These are phyloP conservation scores for Polydrusus pterygomalis DNA, from an alignment of 2,888 invertebrate species.

Conservation along the genomic window DNA sequence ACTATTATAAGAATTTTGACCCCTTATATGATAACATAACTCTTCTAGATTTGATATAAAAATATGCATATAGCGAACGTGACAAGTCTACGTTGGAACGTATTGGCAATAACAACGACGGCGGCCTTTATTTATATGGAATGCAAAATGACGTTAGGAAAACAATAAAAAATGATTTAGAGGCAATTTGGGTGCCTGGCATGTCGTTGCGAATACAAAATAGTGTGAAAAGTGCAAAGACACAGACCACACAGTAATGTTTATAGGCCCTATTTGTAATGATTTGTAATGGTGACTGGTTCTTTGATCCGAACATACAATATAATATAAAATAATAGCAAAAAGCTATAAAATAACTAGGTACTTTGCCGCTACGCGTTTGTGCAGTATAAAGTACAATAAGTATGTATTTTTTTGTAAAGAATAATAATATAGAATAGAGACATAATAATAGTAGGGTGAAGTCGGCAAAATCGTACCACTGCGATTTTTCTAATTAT, in stretches of 20 bases:
- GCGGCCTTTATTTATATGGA: conserved; percentile 40
- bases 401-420: no score
- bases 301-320: neutral
- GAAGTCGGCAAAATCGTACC: no score
- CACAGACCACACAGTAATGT: conserved; percentile 34
- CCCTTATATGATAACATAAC: conserved; percentile 41
- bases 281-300: neutral
- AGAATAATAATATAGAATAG: no score
- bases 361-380: no score
- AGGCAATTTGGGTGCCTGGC: conserved; percentile 40
- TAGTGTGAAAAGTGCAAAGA: conserved; percentile 47
- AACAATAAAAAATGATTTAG: conserved; percentile 54
- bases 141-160: conserved; percentile 49
- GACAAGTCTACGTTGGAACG: conserved; percentile 28
- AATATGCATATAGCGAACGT: conserved; percentile 43
- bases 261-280: conserved; percentile 5
- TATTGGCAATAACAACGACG: conserved; percentile 44
- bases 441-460: no score
- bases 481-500: no score
- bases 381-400: no score
- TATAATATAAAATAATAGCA: no score
- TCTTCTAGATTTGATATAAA: conserved; percentile 42
- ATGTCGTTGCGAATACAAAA: conserved; percentile 44
- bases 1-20: conserved; percentile 38
- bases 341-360: no score